Evolutionary conservation across 2,888 invertebrate species (phyloP).

Genomic region (Adelphocoris suturalis): DNA sequence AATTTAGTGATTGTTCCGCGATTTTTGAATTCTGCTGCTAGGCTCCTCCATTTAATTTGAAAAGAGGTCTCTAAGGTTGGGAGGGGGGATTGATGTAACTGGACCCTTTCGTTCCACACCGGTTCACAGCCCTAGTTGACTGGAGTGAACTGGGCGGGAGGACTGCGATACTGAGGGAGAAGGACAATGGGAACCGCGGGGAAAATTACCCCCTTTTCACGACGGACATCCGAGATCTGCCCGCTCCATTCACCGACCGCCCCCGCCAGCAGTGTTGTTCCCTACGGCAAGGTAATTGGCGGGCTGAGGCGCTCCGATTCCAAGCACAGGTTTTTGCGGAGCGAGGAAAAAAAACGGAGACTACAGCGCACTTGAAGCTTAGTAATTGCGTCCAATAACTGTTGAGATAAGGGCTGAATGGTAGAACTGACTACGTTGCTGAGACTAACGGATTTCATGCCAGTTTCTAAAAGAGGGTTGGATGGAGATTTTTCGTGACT

Average conservation of each 20-base stretch:
- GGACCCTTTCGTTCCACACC: background rate
- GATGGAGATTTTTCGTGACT: background rate
- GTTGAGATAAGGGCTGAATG: background rate
- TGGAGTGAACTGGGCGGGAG: background rate
- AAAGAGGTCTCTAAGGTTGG: background rate
- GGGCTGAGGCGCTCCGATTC: background rate
- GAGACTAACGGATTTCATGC: background rate
- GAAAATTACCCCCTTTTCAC: constrained; percentile 53
- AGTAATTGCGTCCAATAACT: constrained; percentile 8
- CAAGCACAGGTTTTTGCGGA: background rate
- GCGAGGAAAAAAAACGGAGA: background rate
- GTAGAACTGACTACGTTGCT: background rate
- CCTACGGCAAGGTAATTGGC: background rate
- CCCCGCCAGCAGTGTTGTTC: background rate
- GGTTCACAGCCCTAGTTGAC: background rate
- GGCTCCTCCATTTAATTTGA: background rate
- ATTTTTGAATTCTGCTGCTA: background rate
- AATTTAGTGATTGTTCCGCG: background rate
- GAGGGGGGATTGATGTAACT: constrained; percentile 15
- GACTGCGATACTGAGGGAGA: constrained; percentile 5
- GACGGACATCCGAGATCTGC: constrained; percentile 48
- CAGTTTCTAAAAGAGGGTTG: background rate
- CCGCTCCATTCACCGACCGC: background rate
- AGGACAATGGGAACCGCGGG: constrained; percentile 45
- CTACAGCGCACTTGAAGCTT: background rate